These are phyloP conservation scores for Trichonephila inaurata DNA, from an alignment of 1,140 invertebrate species.

Conservation along the genomic window DNA sequence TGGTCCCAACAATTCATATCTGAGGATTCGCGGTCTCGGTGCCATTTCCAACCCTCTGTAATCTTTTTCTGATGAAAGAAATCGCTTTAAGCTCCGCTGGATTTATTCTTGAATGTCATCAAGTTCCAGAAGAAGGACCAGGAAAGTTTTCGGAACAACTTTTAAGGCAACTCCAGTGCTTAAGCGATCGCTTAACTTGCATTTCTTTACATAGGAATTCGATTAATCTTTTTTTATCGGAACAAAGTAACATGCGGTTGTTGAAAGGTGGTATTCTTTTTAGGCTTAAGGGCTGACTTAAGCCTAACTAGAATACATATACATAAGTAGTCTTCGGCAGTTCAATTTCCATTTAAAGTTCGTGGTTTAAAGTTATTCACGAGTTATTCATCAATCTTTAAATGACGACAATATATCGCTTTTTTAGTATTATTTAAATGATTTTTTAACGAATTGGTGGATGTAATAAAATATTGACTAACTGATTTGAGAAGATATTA, in stretches of 20 bases:
- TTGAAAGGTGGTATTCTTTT: neutral
- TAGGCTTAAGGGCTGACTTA: neutral
- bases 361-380: neutral
- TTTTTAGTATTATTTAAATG: too few species aligned
- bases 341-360: neutral
- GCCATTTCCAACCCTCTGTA: neutral
- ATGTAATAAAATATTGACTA: too few species aligned
- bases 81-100: neutral
- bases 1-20: constrained; percentile 21
- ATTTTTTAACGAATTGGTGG: too few species aligned
- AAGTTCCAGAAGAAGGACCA: neutral
- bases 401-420: too few species aligned
- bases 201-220: constrained; percentile 15
- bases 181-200: neutral
- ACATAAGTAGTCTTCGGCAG: neutral
- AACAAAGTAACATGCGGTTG: neutral
- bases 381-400: too few species aligned
- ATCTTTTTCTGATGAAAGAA: constrained; percentile 25
- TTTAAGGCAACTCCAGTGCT: neutral
- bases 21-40: neutral
- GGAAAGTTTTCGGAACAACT: constrained; percentile 4
- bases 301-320: neutral
- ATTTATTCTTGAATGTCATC: constrained; percentile 32
- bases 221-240: neutral
- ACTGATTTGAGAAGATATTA: too few species aligned